phyloP scores from a whole-genome alignment of 2,113 vertebrate species.

The Numida meleagris region DNA sequence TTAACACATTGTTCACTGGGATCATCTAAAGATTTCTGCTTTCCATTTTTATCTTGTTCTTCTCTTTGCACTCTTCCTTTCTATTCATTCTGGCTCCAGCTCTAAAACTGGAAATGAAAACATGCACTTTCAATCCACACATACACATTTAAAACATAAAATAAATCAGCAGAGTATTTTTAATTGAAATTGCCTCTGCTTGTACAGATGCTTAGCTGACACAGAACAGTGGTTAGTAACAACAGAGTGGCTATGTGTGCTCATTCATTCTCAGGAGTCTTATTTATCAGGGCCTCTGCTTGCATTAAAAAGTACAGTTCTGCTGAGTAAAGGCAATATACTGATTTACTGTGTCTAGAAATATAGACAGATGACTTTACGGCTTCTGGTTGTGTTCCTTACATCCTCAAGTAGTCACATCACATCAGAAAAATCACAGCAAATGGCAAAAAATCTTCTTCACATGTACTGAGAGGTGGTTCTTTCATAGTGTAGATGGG shows the following conservation, averaged over 20 bases:
- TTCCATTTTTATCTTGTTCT: not conserved
- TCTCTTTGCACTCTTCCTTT: not conserved
- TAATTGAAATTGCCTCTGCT: not conserved
- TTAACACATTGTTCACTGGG: not conserved
- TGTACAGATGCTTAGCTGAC: not conserved
- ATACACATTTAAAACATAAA: not conserved
- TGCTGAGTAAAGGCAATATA: not conserved
- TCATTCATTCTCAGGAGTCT: not conserved
- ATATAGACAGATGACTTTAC: not conserved
- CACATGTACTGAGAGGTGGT: not conserved
- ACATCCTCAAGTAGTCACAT: not conserved
- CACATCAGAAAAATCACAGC: not conserved
- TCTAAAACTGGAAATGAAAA: not conserved
- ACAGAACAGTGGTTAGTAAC: not conserved
- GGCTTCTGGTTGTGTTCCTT: not conserved
- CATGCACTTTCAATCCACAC: not conserved
- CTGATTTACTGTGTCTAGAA: not conserved
- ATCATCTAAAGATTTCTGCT: not conserved
- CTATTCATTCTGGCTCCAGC: not conserved
- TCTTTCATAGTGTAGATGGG: not conserved
- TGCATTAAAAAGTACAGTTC: not conserved
- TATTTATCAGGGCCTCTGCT: not conserved
- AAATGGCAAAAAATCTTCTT: not conserved
- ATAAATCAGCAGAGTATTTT: not conserved
- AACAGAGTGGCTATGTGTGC: accelerated